Percentiles rank a stretch among this genome's conserved stretches.
phyloP scores from a whole-genome alignment of 2,888 invertebrate genomes.

The Syrista parreyssii region DNA sequence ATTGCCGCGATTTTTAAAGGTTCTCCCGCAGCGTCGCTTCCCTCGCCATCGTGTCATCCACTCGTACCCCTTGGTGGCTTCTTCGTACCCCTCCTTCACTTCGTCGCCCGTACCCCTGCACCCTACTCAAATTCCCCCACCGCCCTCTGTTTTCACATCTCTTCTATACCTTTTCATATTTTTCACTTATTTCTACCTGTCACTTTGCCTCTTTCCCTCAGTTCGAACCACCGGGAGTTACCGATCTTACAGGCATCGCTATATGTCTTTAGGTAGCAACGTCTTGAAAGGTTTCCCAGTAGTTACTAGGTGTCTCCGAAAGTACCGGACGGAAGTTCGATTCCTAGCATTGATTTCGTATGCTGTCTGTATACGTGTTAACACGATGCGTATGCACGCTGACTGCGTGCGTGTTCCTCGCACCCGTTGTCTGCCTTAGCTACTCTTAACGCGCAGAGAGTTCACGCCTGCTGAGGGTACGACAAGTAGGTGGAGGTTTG shows the following conservation, averaged over 20 bases:
- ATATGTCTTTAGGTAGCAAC: background rate
- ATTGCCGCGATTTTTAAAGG: constrained; percentile 6
- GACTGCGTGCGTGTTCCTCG: background rate
- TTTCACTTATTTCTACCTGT: background rate
- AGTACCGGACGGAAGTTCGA: constrained; percentile 56
- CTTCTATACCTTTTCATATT: background rate
- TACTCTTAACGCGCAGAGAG: background rate
- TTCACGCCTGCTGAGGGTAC: background rate
- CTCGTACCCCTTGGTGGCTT: background rate
- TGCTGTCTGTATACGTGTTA: constrained; percentile 38
- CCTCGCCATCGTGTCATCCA: background rate
- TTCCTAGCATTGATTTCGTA: constrained; percentile 58
- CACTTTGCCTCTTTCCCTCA: background rate
- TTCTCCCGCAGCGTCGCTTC: background rate
- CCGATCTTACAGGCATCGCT: background rate
- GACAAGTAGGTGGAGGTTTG: background rate
- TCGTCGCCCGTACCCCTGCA: constrained; percentile 31
- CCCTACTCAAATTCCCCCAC: constrained; percentile 12
- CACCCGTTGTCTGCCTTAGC: background rate
- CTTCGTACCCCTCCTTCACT: constrained; percentile 24
- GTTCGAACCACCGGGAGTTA: background rate
- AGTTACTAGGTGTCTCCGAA: constrained; percentile 36
- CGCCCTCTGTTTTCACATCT: constrained; percentile 30
- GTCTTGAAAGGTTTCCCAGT: background rate
- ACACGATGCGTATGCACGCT: background rate